Base-by-base conservation (phyloP, 2,797 vertebrate genomes). In the Cichlasoma orientale region DNA sequence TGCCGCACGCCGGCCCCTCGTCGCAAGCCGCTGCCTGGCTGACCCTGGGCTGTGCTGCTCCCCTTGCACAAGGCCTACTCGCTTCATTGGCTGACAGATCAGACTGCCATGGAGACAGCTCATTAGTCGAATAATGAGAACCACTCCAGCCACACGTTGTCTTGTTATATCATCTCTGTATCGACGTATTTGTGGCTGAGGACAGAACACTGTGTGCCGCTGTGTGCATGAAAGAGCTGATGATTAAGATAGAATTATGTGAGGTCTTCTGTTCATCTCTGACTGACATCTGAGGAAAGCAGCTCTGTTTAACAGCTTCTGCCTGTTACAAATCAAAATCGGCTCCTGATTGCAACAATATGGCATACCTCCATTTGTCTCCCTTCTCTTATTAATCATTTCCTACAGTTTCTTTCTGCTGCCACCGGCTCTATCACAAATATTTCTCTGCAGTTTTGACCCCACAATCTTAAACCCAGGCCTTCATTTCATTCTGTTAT, bases 111-210 rank as follows among this genome's bases (percentile, higher is more conserved):
- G 82, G 89, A 94, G 91, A 94, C 93, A 89, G 95, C 93, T 95
- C 96, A 94, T 96, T 96, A 96, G 92, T 83, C 84, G 75, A 91
- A 90, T 95, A 94, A 96, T 94, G 95, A 94, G 89, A 86, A 82
- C 75, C 82, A 80, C 89, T 86, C 82, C 91, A 84, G 88, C 80
- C 86, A 80, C 89, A 84, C 92, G 13, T 92, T 82, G 90, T 88
- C 89, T 92, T 91, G 91, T 94, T 92, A 89, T 88, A 89, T 88
- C 92, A 89, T 87, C 80, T 90, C 86, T 77, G 85, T 86, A 85
- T 87, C 78, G 90, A 90, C 87, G 82, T 93, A 84, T 92, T 90
- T 94, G 92, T 90, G 89, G 86, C 78, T 52, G 80, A 84, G 88
- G 86, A 90, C 84, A 84, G 93, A 91, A 91, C 92, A 91, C 86